Evolutionary conservation across 1,140 invertebrate genomes (phyloP).

Genomic region (Chelonus insularis): DNA sequence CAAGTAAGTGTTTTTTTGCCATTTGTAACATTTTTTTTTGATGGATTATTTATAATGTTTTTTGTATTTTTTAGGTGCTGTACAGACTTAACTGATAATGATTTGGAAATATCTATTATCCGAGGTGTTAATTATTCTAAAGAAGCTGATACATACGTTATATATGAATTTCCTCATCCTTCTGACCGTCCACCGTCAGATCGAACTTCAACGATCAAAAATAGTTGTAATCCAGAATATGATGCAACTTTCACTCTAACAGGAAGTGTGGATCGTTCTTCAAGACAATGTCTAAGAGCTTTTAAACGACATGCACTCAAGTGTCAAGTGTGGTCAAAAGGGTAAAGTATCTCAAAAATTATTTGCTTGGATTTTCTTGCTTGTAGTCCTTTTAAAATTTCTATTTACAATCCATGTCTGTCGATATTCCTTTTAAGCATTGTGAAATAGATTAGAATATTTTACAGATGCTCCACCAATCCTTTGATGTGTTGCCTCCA

Average conservation of each 20-base stretch:
- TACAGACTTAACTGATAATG: slow-evolving; percentile 89
- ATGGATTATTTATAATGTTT: too few relatives aligned
- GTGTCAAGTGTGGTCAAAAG: slow-evolving; percentile 89
- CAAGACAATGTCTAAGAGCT: slow-evolving; percentile 77
- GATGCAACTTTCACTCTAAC: slow-evolving; percentile 70
- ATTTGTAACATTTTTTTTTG: slow-evolving; percentile 20
- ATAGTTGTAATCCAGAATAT: slow-evolving; percentile 89
- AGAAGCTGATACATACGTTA: slow-evolving; percentile 93
- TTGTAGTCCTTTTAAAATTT: too few relatives aligned
- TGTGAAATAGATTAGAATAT: slow-evolving; percentile 52
- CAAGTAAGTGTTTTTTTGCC: slow-evolving; percentile 67
- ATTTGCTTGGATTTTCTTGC: slow-evolving; percentile 5
- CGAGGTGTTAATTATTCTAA: slow-evolving; percentile 88
- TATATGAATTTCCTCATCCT: slow-evolving; percentile 91
- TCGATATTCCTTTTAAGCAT: slow-evolving; percentile 39
- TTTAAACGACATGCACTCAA: slow-evolving; percentile 89
- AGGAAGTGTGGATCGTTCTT: slow-evolving; percentile 78
- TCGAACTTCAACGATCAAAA: slow-evolving; percentile 76
- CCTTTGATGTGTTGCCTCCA: slow-evolving; percentile 59
- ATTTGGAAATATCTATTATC: slow-evolving; percentile 84
- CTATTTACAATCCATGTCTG: too few relatives aligned
- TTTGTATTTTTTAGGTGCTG: slow-evolving; percentile 76
- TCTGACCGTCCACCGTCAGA: slow-evolving; percentile 79
- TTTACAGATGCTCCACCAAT: slow-evolving; percentile 61
- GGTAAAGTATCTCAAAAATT: slow-evolving; percentile 65